These are phyloP conservation scores for Pitangus sulphuratus DNA, from an alignment of 2,797 vertebrate genomes.

Conservation along the genomic window DNA sequence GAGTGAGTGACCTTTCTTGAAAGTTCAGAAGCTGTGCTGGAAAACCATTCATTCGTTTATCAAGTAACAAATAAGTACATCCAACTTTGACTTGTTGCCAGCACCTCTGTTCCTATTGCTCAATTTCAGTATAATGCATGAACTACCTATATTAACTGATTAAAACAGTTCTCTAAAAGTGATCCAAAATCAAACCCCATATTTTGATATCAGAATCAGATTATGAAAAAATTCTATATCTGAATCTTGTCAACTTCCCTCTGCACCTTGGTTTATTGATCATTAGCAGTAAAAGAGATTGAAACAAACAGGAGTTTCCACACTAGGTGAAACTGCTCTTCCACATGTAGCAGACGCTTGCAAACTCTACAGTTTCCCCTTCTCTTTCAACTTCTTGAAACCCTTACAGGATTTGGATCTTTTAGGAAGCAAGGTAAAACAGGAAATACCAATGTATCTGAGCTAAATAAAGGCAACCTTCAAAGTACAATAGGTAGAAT, in stretches of 20 bases:
- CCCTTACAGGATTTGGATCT: neutral
- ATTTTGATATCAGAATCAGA: neutral
- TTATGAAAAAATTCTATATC: neutral
- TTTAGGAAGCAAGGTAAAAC: neutral
- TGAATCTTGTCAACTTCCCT: neutral
- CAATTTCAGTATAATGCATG: neutral
- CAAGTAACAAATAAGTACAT: neutral
- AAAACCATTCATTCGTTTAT: constrained; percentile 19
- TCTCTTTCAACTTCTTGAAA: neutral
- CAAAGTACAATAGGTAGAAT: neutral
- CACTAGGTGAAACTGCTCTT: neutral
- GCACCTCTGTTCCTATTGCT: neutral
- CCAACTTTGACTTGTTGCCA: neutral
- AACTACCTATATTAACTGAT: neutral
- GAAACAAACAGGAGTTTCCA: neutral
- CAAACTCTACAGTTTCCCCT: neutral
- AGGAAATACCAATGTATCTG: neutral
- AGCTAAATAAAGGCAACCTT: neutral
- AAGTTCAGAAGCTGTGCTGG: constrained; percentile 1
- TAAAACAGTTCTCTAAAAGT: neutral
- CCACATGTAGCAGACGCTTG: neutral
- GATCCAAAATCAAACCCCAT: neutral
- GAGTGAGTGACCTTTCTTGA: neutral
- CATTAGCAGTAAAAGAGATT: neutral
- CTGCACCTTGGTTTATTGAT: neutral